These are phyloP conservation scores for Styela clava DNA, from an alignment of 23 tunicate genomes.

Conservation along the genomic window DNA sequence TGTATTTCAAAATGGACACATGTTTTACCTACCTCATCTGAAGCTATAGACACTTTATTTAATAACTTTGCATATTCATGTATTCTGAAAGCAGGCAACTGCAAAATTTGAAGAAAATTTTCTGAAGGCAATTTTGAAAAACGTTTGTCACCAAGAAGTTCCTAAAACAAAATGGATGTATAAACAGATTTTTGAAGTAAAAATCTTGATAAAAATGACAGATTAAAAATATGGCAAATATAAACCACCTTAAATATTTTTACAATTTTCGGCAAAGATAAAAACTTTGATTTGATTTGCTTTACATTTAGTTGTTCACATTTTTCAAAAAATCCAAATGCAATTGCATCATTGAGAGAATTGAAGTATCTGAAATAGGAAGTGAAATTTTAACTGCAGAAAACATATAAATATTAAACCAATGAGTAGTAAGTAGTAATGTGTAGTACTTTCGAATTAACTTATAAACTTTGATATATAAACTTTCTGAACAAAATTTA, in stretches of 20 bases:
- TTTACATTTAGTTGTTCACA: conserved; percentile 3
- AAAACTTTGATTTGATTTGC: conserved; percentile 3
- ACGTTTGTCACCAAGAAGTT: conserved; percentile 21
- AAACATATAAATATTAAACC: no score
- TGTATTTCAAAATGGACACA: no score
- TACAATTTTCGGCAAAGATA: neutral
- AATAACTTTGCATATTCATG: conserved; percentile 10
- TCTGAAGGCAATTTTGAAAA: neutral
- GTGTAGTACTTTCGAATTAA: no score
- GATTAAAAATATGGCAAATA: no score
- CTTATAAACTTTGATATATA: no score
- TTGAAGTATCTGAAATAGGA: conserved; percentile 25
- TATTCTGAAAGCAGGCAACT: conserved; percentile 23
- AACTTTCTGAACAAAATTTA: no score
- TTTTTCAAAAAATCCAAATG: conserved; percentile 26
- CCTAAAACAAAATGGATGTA: neutral
- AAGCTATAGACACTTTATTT: neutral
- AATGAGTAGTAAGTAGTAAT: no score
- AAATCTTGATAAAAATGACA: no score
- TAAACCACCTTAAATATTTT: conserved; percentile 3
- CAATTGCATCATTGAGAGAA: conserved; percentile 13
- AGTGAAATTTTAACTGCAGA: no score
- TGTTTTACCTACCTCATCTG: conserved; percentile 31
- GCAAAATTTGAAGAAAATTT: conserved; percentile 26
- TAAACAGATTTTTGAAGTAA: no score